Base-by-base conservation (phyloP, 2,113 vertebrate genomes). In the Galemys pyrenaicus region DNA sequence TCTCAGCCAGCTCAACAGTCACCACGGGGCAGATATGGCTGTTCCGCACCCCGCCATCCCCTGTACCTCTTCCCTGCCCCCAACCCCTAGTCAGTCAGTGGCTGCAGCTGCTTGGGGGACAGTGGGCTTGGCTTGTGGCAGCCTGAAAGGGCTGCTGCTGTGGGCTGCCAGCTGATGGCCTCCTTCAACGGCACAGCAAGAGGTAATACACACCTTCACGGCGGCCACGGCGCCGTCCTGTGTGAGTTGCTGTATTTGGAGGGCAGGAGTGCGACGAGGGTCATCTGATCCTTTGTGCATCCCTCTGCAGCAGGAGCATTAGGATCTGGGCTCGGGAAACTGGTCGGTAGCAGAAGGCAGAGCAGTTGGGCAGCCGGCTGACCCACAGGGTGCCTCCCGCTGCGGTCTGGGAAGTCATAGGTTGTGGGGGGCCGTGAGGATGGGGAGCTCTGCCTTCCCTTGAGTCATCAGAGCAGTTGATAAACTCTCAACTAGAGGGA, bases 181-280 rank as follows among this genome's bases (percentile, higher is more conserved):
- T 35, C 70, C 65, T 12, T 19, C n/a, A 3, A 11, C 15, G 10
- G 37, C 9, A 16, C 1, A 10, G 30, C 56, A 4, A 0, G 44
- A 46, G 56, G 19, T 16, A 73, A 4, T 1, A 0, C 26, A 5
- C 4, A 2, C 51, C n/a, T 54, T 26, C 2, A 0, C 0, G n/a
- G 88, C 12, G 1, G 51, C 24, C 30, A 0, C 0, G 30, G 77
- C 44, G n/a, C 46, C 41, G 0, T 41, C 3, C 0, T 0, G 6
- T 32, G 24, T 4, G 60, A 41, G 2, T 5, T 2, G 17, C 39
- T 4, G 1, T 5, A 37, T 67, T 15, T 26, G 62, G 89, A 68
- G 41, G 41, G 16, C 17, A 11, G 44, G 5, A 2, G 51, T 7
- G 4, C 32, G 35, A 9, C 41, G 28, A 70, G 35, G 4, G 7